Percentiles rank a stretch among this genome's conserved stretches.
These are phyloP conservation scores for Mormyrus proboscirostris DNA, from an alignment of 2,797 vertebrate species.

Conservation along the genomic window DNA sequence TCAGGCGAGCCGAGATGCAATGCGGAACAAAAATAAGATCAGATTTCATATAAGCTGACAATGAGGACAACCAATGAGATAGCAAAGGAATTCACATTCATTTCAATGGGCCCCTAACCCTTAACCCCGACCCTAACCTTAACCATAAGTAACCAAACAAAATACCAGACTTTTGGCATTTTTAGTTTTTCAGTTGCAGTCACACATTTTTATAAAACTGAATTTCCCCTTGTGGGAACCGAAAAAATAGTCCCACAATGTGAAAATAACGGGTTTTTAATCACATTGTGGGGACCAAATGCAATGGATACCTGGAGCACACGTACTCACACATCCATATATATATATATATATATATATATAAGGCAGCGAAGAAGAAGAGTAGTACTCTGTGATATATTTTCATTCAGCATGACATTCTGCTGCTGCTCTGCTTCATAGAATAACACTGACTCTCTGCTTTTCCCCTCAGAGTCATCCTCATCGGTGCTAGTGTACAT, in stretches of 20 bases:
- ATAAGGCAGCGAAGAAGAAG: neutral
- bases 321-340: neutral
- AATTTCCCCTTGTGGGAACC: neutral
- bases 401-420: neutral
- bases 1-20: neutral
- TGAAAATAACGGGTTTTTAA: neutral
- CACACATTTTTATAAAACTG: neutral
- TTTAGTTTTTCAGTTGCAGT: neutral
- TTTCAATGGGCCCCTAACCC: neutral
- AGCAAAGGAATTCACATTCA: neutral
- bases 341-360: neutral
- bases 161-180: neutral
- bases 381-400: neutral
- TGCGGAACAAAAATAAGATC: neutral
- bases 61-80: neutral
- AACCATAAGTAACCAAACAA: neutral
- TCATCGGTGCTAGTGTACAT: slow-evolving; percentile 50
- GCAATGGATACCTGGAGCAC: neutral
- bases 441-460: neutral
- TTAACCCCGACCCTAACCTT: neutral
- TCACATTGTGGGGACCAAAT: neutral
- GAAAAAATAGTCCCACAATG: neutral
- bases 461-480: slow-evolving; percentile 51
- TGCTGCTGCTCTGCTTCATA: neutral
- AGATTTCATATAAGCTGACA: slow-evolving; percentile 11